phyloP scores from a whole-genome alignment of 2,113 vertebrate species.

The Cephalopholis sonnerati region DNA sequence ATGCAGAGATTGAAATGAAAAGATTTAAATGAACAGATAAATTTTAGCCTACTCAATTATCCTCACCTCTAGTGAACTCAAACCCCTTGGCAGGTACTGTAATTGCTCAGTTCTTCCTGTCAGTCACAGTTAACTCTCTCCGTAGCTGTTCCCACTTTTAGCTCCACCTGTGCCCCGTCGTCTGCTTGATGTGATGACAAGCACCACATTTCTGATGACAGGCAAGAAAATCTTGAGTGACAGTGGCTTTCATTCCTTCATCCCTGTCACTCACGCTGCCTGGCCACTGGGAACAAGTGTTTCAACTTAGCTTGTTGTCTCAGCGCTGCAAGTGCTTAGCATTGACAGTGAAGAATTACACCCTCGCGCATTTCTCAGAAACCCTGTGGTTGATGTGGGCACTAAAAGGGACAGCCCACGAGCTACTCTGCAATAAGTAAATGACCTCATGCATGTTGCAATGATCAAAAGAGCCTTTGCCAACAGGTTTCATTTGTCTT shows the following conservation, averaged over 20 bases:
- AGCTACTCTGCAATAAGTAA: conserved; percentile 41
- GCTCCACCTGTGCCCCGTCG: conserved; percentile 74
- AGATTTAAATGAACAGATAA: conserved; percentile 39
- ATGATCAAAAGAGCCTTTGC: conserved; percentile 66
- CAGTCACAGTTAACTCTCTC: conserved; percentile 86
- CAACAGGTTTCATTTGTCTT: conserved; percentile 45
- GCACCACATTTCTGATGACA: conserved; percentile 76
- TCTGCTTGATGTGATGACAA: conserved; percentile 62
- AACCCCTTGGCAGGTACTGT: conserved; percentile 81
- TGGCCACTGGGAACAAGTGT: conserved; percentile 70
- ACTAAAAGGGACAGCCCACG: conserved; percentile 31
- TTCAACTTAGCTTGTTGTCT: conserved; percentile 65
- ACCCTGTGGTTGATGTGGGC: conserved; percentile 19
- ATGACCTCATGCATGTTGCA: conserved; percentile 61
- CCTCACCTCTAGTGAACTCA: conserved; percentile 78
- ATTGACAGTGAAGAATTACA: conserved; percentile 50
- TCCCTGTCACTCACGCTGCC: conserved; percentile 66
- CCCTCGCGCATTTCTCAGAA: conserved; percentile 41
- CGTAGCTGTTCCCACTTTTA: conserved; percentile 74
- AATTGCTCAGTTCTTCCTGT: conserved; percentile 92
- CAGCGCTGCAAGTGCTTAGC: conserved; percentile 47
- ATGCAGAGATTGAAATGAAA: conserved; percentile 34
- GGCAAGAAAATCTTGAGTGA: conserved; percentile 78
- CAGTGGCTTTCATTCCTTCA: conserved; percentile 74
- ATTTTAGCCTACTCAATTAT: conserved; percentile 64